Percentiles rank a stretch among this genome's conserved stretches.
These are phyloP conservation scores for Bombus superbus DNA, from an alignment of 1,140 invertebrate species.

Conservation along the genomic window DNA sequence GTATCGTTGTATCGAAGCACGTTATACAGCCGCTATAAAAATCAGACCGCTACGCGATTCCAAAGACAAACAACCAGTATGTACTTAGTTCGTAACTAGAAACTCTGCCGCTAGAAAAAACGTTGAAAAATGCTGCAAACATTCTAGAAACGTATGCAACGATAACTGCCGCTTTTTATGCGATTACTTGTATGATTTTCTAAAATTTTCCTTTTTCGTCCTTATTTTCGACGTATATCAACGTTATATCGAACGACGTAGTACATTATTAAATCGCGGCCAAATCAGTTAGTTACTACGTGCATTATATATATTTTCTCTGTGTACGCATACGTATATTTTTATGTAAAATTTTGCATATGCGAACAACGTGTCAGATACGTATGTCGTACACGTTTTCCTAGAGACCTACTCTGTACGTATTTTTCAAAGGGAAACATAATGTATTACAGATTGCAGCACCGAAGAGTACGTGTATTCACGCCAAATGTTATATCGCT, in stretches of 20 bases:
- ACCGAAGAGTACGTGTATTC: constrained; percentile 18
- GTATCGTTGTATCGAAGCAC: not conserved
- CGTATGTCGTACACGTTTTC: not conserved
- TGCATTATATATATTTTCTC: too few species aligned
- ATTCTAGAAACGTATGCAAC: too few species aligned
- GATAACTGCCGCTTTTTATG: too few species aligned
- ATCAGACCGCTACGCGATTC: not conserved
- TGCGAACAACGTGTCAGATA: not conserved
- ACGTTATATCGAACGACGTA: too few species aligned
- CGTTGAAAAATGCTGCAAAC: not conserved
- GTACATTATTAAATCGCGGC: not conserved
- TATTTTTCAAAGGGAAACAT: constrained; percentile 35
- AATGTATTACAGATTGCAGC: constrained; percentile 20
- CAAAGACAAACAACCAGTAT: not conserved
- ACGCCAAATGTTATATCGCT: constrained; percentile 54
- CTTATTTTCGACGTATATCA: not conserved
- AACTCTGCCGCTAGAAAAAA: not conserved
- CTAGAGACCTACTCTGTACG: not conserved
- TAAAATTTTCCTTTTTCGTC: too few species aligned
- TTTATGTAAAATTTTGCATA: not conserved
- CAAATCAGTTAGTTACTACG: not conserved
- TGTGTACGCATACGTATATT: not conserved
- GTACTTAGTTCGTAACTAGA: not conserved
- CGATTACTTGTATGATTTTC: too few species aligned
- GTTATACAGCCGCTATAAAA: not conserved